Evolutionary conservation across 1,140 invertebrate genomes (phyloP), one percentile per base, ranked within the genome.

Genomic region (Drosophila baimaii): DNA sequence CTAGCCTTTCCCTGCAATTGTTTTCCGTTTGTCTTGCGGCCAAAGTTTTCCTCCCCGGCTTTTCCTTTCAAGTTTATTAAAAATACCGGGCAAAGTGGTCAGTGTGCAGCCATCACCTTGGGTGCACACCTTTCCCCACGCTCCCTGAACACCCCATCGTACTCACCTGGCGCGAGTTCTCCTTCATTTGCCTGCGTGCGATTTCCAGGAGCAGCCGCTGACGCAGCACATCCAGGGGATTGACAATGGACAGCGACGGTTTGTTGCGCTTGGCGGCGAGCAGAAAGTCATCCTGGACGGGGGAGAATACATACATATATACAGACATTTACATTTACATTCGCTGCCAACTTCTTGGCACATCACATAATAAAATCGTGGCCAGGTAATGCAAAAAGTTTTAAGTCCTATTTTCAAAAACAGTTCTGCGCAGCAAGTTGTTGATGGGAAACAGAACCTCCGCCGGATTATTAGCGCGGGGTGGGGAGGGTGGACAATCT

Each of bases 241-340:
- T 96, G 79, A 95, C 95, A 90, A 96, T 96, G 46, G 95, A 96
- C 41, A 96, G 93, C 43, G 95, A 96, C 29, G 95, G 95, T 90
- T 94, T 94, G 91, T 94, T 94, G 72, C 94, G 93, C 81, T 94
- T 94, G 61, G 62, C 71, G 55, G 46, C 72, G 51, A 66, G 69
- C 15, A 74, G 44, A 69, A 78, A 80, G 64, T 74, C 57, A 72
- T 72, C 69, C 69, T 72, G 56, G 52, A 37, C 13, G 29, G 25
- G 44, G 27, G 15, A 31, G 12, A 62, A 29, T 54, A 69, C 76
- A 61, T 25, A 83, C 49, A 29, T 54, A 69, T 79, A 61, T 25
- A 83, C 49, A 61, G 56, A 66, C 27, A 63, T 25, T 68, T 77
- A 49, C 49, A 72, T 73, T 41, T 73, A 70, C 49, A 77, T 59